These are phyloP conservation scores for Magallana angulata DNA, from an alignment of 1,140 invertebrate genomes.

Conservation along the genomic window DNA sequence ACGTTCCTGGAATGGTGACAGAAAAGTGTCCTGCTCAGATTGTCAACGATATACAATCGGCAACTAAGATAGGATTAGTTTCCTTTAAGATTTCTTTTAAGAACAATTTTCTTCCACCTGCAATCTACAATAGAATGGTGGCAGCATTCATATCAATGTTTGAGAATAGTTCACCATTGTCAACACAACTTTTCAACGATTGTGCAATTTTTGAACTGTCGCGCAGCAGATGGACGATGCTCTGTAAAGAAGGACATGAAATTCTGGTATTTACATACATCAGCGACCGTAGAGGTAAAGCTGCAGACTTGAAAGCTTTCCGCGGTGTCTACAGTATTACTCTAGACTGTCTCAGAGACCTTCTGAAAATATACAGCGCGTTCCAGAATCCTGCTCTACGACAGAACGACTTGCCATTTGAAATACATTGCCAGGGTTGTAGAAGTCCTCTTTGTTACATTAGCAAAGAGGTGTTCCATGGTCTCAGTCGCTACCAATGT, in stretches of 20 bases:
- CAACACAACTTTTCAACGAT: constrained; percentile 7
- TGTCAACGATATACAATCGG: not conserved
- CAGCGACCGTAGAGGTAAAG: not conserved
- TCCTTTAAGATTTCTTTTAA: constrained; percentile 20
- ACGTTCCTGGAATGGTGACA: constrained; percentile 34
- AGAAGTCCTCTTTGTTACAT: not conserved
- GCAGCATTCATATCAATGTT: constrained; percentile 23
- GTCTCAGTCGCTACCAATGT: not conserved
- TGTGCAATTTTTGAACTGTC: constrained; percentile 20
- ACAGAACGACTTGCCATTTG: constrained; percentile 3
- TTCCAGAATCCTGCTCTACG: not conserved
- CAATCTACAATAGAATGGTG: constrained; percentile 2
- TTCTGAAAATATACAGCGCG: not conserved
- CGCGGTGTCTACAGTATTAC: not conserved
- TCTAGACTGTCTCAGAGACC: not conserved
- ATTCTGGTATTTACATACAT: constrained; percentile 9
- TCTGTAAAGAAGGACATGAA: constrained; percentile 5
- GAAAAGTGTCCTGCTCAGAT: not conserved
- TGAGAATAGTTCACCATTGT: not conserved
- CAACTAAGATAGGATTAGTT: not conserved
- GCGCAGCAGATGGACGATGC: not conserved
- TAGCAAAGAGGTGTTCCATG: not conserved
- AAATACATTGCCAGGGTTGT: not conserved
- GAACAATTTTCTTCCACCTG: constrained; percentile 32
- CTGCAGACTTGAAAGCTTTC: constrained; percentile 10